A percentile compares a stretch with the other conserved stretches of the same genome.
phyloP scores from a whole-genome alignment of 2,113 vertebrate species.

The Ceyx melanurus region DNA sequence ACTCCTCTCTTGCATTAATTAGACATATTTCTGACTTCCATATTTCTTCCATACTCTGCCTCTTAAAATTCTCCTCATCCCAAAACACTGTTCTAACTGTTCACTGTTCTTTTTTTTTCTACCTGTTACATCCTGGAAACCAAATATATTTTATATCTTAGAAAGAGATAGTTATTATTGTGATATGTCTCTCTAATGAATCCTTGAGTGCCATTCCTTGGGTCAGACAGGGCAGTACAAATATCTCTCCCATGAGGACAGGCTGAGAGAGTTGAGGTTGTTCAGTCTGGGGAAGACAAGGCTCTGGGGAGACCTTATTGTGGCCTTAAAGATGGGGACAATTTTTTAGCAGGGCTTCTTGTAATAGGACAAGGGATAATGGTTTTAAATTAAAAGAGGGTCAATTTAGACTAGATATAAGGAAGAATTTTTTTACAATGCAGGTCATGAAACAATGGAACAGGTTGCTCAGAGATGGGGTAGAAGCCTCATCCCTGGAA shows the following conservation, averaged over 20 bases:
- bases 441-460: not conserved
- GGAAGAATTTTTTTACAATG: not conserved
- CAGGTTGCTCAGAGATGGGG: not conserved
- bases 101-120: not conserved
- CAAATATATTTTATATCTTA: not conserved
- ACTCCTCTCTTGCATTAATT: not conserved
- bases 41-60: not conserved
- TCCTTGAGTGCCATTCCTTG: not conserved
- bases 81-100: not conserved
- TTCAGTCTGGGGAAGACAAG: not conserved
- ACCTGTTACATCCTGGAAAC: not conserved
- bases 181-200: not conserved
- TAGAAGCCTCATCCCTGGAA: not conserved
- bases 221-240: not conserved
- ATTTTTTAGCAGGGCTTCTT: not conserved
- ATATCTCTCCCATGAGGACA: not conserved
- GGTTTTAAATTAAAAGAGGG: not conserved
- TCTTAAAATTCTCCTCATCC: not conserved
- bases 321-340: not conserved
- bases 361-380: not conserved
- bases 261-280: not conserved
- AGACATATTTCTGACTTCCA: not conserved
- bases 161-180: not conserved
- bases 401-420: not conserved
- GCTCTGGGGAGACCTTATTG: not conserved